phyloP scores from a whole-genome alignment of 2,113 vertebrate species.

The Acinonyx jubatus region DNA sequence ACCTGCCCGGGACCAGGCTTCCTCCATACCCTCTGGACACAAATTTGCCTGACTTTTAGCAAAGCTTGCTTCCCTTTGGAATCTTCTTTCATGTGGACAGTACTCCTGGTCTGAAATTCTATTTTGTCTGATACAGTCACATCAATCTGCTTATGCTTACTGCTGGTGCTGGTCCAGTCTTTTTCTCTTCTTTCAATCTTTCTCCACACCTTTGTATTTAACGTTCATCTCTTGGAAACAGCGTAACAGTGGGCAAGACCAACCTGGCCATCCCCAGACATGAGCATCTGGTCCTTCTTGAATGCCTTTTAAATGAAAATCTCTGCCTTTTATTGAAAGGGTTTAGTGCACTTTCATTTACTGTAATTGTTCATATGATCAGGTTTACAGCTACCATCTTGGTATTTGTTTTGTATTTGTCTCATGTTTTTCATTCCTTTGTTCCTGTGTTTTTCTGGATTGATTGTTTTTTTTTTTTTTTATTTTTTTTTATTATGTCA shows the following conservation, averaged over 20 bases:
- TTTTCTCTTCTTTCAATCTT: not conserved
- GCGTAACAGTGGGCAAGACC: not conserved
- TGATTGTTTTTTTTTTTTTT: not conserved
- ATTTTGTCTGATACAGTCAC: not conserved
- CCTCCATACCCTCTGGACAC: not conserved
- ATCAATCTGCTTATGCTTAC: not conserved
- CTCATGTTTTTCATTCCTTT: not conserved
- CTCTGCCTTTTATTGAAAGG: not conserved
- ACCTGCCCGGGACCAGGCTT: not conserved
- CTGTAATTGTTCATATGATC: not conserved
- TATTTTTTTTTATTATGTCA: not conserved
- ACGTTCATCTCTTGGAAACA: not conserved
- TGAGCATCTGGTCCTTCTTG: not conserved
- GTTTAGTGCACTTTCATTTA: not conserved
- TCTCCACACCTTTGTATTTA: not conserved
- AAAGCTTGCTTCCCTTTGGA: not conserved
- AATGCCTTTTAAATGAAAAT: not conserved
- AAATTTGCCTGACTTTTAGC: not conserved
- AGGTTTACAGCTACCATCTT: not conserved
- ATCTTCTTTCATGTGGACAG: not conserved
- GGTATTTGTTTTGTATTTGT: not conserved
- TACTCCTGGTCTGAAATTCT: not conserved
- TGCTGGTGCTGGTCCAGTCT: not conserved
- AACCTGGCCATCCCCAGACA: too few species aligned
- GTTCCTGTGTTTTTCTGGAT: not conserved